Base-by-base conservation (phyloP, 1,140 invertebrate species). In the Orius insidiosus region DNA sequence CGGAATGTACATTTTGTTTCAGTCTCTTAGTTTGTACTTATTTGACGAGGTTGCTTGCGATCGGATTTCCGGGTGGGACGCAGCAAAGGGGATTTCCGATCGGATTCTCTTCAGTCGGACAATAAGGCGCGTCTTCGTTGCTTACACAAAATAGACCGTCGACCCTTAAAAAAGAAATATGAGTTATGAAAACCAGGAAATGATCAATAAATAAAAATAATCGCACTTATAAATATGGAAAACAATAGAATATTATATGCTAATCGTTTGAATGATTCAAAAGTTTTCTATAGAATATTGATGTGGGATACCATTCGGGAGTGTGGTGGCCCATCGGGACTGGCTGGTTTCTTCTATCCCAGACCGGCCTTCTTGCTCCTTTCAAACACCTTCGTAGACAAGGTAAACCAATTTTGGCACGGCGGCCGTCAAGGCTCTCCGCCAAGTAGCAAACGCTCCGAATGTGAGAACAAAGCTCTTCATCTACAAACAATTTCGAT, bases 391-490 rank as follows among this genome's bases (percentile, higher is more conserved):
- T 59, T 47, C 76, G 65, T 0, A 74, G 71, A 57, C 79, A 81
- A 0, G 78, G 76, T 50, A 70, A 69, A 1, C 76, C 78, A 10
- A 64, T 54, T 7, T 73, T 63, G 1, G 67, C 56, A 0, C 55
- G 54, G 5, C 61, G 47, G 0, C 55, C 53, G 45, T 66, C 59
- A n/a, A 75, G 58, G 54, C 76, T 80, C 58, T 81, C 75, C 0
- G 79, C 78, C 67, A 80, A 72, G 58, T 74, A 82, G 56, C 79
- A 82, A 30, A 81, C 71, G 0, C 70, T 69, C 71, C 76, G 76
- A 38, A 79, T 74, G 55, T 82, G 79, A 55, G 77, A 80, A 59
- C 79, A 82, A 3, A 82, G 60, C 30, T 76, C 70, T 47, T 69
- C 69, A 56, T 79, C 74, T 72, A 62, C 44, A 55, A 53, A 45